Evolutionary conservation across 2,797 vertebrate species (phyloP), one percentile per base, ranked within the genome.

Genomic region (Hippoglossus hippoglossus): DNA sequence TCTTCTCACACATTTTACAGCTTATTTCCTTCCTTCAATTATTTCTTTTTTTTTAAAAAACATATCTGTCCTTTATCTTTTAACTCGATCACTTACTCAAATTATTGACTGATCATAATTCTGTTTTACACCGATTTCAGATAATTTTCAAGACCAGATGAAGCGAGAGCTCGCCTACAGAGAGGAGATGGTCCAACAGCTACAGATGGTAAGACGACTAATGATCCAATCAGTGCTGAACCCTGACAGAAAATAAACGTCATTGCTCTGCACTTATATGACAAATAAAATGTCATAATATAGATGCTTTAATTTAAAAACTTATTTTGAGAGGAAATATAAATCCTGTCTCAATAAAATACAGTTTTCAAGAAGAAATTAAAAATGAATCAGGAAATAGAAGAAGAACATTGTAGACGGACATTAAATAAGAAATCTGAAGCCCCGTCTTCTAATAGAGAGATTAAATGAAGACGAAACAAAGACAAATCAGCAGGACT

Each of bases 61-160:
- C 41, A 34, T 2, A 34, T 16, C n/a, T 11, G 25, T 57, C 50
- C 6, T 8, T 8, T 8, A 8, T 46, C 18, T 19, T 46, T 3
- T 46, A 7, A 19, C 44, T 19, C 1, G 16, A 46, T 6, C 44
- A 39, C 36, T 12, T 39, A 12, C 12, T 39, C 12, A 39, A 16
- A 31, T 69, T 24, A 28, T 25, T 31, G 24, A 24, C 55, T 78
- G 67, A 89, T 79, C 26, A 26, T 51, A 36, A 28, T 22, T 73
- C 49, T 86, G 49, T 59, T 87, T 50, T 58, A 13, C 47, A 1
- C 47, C 54, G 58, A 73, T 86, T 82, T 79, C 87, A 99, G 98
- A 98, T 92, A 98, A 98, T 93, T 99, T 99, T 82, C 97, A 99
- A 89, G 97, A 99, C 90, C 98, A 99, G 83, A 98, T 99, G 98